phyloP scores from a whole-genome alignment of 2,113 vertebrate genomes.

The Riparia riparia region DNA sequence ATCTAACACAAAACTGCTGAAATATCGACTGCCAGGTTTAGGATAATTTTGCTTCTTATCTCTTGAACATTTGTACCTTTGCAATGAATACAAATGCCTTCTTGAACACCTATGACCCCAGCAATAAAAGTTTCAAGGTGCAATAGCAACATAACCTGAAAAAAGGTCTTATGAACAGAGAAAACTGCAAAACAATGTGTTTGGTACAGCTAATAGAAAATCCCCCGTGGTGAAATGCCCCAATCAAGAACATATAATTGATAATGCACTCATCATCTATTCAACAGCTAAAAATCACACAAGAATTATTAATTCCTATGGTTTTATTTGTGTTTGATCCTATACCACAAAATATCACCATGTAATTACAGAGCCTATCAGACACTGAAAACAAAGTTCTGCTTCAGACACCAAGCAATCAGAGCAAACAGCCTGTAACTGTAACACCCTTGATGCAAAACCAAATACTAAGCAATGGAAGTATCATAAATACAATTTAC shows the following conservation, averaged over 20 bases:
- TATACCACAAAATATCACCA: neutral
- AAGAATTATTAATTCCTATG: neutral
- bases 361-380: neutral
- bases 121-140: neutral
- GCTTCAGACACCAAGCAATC: neutral
- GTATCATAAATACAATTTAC: neutral
- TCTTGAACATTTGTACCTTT: neutral
- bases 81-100: neutral
- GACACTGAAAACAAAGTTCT: neutral
- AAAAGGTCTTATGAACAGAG: neutral
- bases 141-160: neutral
- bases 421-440: neutral
- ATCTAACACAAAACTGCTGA: neutral
- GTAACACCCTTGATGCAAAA: neutral
- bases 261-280: neutral
- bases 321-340: neutral
- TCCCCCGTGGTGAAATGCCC: fast-evolving
- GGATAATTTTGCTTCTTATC: neutral
- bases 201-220: neutral
- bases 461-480: neutral
- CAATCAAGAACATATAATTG: neutral
- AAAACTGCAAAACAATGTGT: neutral
- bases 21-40: neutral
- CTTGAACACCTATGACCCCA: neutral
- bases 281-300: neutral